Conservation (phyloP, 2,797 vertebrate species). For the Sitta carolinensis region DNA sequence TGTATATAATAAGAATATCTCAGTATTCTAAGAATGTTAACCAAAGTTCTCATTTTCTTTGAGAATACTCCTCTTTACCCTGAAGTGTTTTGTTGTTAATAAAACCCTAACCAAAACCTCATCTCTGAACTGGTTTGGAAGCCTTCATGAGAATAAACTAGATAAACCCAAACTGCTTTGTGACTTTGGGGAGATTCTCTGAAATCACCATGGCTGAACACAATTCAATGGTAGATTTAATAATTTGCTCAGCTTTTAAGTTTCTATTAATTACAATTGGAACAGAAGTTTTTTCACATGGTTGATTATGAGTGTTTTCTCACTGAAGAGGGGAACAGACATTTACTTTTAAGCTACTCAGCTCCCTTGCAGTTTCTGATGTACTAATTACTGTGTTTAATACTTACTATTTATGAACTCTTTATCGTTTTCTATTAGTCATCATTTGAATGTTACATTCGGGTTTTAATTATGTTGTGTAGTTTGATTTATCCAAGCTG, state of each 20-base stretch:
- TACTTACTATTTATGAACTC: conserved; percentile 18
- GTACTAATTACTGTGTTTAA: conserved; percentile 20
- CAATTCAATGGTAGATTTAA: not conserved
- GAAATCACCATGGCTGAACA: not conserved
- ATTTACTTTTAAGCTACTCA: not conserved
- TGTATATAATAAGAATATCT: not conserved
- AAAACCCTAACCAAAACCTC: not conserved
- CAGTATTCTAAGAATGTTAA: not conserved
- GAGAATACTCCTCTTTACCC: not conserved
- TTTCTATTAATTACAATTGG: not conserved
- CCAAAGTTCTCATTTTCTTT: not conserved
- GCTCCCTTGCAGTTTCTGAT: not conserved
- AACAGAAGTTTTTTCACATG: too few species aligned
- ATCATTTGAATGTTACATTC: not conserved
- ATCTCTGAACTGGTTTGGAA: not conserved
- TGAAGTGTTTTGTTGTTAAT: not conserved
- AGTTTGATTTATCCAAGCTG: conserved; percentile 13
- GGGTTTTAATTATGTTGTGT: not conserved
- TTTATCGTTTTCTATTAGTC: not conserved
- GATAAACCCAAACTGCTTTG: not conserved
- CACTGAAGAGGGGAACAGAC: not conserved
- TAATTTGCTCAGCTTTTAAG: not conserved
- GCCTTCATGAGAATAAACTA: not conserved
- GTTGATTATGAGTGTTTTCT: not conserved
- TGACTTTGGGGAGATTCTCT: not conserved